Percentiles rank a stretch among this genome's conserved stretches.
Evolutionary conservation across 1,140 invertebrate species (phyloP).

Genomic region (Drosophila trapezifrons): DNA sequence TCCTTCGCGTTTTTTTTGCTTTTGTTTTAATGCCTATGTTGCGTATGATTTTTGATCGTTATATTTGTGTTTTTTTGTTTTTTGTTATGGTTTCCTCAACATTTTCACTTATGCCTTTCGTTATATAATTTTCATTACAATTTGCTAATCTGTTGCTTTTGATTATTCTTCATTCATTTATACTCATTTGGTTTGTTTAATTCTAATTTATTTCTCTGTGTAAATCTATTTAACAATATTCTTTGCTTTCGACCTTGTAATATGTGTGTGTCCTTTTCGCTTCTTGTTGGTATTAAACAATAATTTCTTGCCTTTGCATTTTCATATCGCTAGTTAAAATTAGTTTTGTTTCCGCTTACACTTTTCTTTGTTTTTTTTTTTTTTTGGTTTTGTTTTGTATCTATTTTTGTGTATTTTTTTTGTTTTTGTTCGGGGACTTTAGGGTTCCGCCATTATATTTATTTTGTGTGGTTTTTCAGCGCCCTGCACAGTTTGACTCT

Average conservation of each 20-base stretch:
- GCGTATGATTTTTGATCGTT: conserved; percentile 52
- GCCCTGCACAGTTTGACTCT: conserved; percentile 76
- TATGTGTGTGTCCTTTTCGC: conserved; percentile 61
- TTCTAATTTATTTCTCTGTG: conserved; percentile 52
- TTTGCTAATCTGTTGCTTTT: conserved; percentile 75
- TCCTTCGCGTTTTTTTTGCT: conserved; percentile 11
- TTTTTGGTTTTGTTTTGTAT: conserved; percentile 20
- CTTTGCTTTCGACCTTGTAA: conserved; percentile 71
- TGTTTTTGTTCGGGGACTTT: conserved; percentile 13
- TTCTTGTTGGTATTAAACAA: conserved; percentile 70
- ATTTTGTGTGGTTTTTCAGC: conserved; percentile 70
- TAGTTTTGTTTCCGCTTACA: conserved; percentile 63
- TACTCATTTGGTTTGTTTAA: conserved; percentile 50
- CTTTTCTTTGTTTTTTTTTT: conserved; percentile 30
- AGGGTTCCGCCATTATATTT: conserved; percentile 3
- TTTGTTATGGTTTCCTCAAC: conserved; percentile 29
- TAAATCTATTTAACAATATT: conserved; percentile 81
- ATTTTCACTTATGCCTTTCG: conserved; percentile 40
- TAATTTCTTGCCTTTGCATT: conserved; percentile 69
- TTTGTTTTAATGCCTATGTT: conserved; percentile 41
- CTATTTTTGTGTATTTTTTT: conserved; percentile 37
- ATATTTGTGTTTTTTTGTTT: conserved; percentile 40
- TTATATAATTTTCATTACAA: conserved; percentile 69
- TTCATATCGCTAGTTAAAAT: conserved; percentile 79
- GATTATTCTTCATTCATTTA: conserved; percentile 72